Conservation (phyloP, 1,140 invertebrate species). For the Magallana angulata region DNA sequence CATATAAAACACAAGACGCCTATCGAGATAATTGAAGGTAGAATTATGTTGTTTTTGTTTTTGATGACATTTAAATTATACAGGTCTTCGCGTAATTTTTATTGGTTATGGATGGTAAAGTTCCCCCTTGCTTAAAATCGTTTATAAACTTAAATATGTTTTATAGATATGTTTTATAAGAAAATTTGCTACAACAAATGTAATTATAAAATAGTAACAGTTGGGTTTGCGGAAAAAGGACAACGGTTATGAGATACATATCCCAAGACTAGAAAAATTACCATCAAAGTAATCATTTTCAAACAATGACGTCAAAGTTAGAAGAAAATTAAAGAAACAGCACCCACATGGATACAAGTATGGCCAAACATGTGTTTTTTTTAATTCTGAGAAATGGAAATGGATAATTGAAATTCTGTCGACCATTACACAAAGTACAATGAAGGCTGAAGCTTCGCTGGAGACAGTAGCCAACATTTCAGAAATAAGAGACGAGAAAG, state of each 20-base stretch:
- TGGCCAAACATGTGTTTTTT: not conserved
- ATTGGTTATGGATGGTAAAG: no score
- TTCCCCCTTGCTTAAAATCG: no score
- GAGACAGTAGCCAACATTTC: conserved; percentile 69
- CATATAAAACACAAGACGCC: no score
- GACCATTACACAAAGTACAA: conserved; percentile 65
- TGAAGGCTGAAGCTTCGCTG: conserved; percentile 63
- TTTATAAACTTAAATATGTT: no score
- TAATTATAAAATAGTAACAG: not conserved
- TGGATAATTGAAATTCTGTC: conserved; percentile 66
- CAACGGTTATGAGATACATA: not conserved
- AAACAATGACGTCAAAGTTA: not conserved
- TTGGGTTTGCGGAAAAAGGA: not conserved
- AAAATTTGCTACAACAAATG: not conserved
- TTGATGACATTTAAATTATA: no score
- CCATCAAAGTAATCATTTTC: not conserved
- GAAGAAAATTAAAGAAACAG: not conserved
- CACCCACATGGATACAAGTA: not conserved
- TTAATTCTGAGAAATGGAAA: conserved; percentile 62
- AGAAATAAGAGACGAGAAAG: conserved; percentile 60
- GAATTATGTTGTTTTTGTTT: no score
- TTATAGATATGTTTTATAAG: no score
- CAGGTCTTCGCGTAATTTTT: no score
- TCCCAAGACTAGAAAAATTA: not conserved
- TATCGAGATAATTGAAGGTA: no score